A percentile compares a stretch with the other conserved stretches of the same genome.
Conservation (phyloP, 2,888 invertebrate species). For the Tromatobia lineatoria region DNA sequence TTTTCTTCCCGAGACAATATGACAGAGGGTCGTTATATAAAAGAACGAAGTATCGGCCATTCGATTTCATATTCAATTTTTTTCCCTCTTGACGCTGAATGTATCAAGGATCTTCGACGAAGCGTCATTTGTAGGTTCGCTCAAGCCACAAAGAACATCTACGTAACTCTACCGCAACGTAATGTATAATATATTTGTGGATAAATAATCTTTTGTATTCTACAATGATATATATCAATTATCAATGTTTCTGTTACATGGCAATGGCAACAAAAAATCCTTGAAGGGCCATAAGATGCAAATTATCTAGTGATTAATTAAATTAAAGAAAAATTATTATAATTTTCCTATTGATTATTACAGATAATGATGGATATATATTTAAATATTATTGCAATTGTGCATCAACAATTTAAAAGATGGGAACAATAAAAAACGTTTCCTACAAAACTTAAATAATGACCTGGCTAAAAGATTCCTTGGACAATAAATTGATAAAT, state of each 20-base stretch:
- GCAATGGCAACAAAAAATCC: neutral
- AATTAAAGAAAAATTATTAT: neutral
- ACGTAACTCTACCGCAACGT: conserved; percentile 21
- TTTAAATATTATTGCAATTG: neutral
- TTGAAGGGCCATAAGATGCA: neutral
- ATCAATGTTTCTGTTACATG: neutral
- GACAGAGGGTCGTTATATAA: neutral
- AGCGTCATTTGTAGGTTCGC: conserved; percentile 25
- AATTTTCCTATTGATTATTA: neutral
- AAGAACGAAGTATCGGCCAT: neutral
- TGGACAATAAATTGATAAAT: conserved; percentile 3
- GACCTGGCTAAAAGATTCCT: neutral
- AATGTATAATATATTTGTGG: conserved; percentile 21
- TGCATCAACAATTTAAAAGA: neutral
- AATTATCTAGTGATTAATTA: neutral
- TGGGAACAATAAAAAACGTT: neutral
- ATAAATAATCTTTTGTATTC: conserved; percentile 35
- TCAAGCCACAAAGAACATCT: conserved; percentile 23
- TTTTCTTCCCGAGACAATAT: conserved; percentile 4
- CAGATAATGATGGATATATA: neutral
- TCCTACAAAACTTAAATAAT: neutral
- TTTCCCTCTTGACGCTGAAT: conserved; percentile 13
- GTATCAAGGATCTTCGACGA: conserved; percentile 14
- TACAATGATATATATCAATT: neutral
- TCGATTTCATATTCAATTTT: conserved; percentile 12